Conservation (phyloP, 2,888 invertebrate genomes). For the Chouioia cunea region DNA sequence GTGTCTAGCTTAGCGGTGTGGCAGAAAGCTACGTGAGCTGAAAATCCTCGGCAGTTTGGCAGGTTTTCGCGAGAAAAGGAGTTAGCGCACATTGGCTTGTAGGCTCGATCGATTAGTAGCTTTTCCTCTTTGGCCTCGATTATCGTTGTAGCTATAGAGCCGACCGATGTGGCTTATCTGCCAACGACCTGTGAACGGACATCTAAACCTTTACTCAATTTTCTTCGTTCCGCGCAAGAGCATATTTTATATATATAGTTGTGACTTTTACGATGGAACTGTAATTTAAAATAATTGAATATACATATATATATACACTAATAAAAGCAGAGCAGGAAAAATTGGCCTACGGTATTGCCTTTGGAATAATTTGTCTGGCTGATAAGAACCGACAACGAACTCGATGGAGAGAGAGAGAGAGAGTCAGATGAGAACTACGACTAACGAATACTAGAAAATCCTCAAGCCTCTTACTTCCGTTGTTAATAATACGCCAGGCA, state of each 20-base stretch:
- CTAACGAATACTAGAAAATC: constrained; percentile 16
- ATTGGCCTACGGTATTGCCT: too few species aligned
- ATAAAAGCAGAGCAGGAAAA: too few species aligned
- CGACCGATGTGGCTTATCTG: constrained; percentile 20
- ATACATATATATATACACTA: too few species aligned
- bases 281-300: too few species aligned
- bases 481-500: too few species aligned
- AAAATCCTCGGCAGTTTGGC: constrained; percentile 15
- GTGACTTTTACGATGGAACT: too few species aligned
- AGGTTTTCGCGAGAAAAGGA: constrained; percentile 12
- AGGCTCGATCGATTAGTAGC: constrained; percentile 44
- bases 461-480: too few species aligned
- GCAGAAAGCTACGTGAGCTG: constrained; percentile 29
- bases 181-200: constrained; percentile 44
- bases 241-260: too few species aligned
- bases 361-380: constrained; percentile 38
- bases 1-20: neutral
- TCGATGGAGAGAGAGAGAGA: neutral
- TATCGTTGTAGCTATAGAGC: constrained; percentile 38
- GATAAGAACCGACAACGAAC: constrained; percentile 1
- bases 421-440: neutral
- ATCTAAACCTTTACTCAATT: constrained; percentile 13
- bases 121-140: constrained; percentile 31
- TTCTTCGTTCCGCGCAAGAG: too few species aligned
- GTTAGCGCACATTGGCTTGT: constrained; percentile 36